Percentiles rank a stretch among this genome's conserved stretches.
phyloP scores from a whole-genome alignment of 2,113 vertebrate species.

The Cromileptes altivelis region DNA sequence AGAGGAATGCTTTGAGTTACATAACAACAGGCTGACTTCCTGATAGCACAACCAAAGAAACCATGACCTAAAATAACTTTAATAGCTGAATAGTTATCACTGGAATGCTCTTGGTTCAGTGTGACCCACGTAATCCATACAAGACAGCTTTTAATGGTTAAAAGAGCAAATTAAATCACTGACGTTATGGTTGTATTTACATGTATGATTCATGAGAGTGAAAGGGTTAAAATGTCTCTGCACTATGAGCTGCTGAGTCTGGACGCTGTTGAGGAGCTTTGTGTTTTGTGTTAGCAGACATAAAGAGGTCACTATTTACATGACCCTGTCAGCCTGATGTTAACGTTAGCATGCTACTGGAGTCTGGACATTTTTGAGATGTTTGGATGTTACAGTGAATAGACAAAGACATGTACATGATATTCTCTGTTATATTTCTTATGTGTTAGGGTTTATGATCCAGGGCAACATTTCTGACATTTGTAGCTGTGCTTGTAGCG shows the following conservation, averaged over 20 bases:
- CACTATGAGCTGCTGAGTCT: neutral
- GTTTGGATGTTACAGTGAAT: neutral
- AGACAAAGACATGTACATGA: neutral
- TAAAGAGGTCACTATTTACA: neutral
- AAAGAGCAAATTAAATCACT: neutral
- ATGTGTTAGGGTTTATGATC: neutral
- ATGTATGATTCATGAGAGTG: neutral
- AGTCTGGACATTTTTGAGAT: neutral
- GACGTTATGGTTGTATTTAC: neutral
- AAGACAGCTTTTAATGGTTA: constrained; percentile 31
- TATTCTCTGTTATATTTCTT: neutral
- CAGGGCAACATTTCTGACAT: neutral
- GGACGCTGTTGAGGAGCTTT: neutral
- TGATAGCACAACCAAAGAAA: constrained; percentile 62
- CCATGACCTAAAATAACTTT: constrained; percentile 43
- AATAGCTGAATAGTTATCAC: constrained; percentile 22
- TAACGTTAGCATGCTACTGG: neutral
- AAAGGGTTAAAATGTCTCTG: neutral
- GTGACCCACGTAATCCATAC: constrained; percentile 23
- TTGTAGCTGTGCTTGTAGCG: neutral
- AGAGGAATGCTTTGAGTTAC: constrained; percentile 51
- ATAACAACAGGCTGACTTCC: constrained; percentile 39
- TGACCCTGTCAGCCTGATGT: neutral
- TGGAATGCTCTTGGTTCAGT: constrained; percentile 39
- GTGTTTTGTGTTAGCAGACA: neutral